These are phyloP conservation scores for Priocnemis perturbator DNA, from an alignment of 2,888 invertebrate genomes.

Conservation along the genomic window DNA sequence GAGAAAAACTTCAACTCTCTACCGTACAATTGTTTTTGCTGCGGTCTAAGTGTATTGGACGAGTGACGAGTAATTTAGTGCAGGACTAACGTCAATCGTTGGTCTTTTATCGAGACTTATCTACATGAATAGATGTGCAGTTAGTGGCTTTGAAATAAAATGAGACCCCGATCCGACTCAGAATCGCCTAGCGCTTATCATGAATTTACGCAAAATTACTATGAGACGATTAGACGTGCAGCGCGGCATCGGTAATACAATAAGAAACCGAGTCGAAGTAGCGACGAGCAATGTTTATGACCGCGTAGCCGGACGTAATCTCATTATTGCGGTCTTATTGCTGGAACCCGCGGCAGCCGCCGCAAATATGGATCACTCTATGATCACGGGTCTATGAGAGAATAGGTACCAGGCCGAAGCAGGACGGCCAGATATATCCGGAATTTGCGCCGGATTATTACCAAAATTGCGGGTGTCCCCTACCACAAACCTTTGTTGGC, in stretches of 20 bases:
- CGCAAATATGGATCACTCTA: slow-evolving; percentile 29
- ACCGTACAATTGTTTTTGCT: no score
- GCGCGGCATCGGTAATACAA: background rate
- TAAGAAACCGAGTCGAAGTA: slow-evolving; percentile 5
- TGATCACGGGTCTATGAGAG: slow-evolving; percentile 23
- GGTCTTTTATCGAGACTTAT: no score
- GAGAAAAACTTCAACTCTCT: no score
- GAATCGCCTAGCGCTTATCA: no score
- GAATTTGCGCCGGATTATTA: slow-evolving; percentile 47
- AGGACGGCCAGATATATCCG: slow-evolving; percentile 33
- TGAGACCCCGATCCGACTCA: no score
- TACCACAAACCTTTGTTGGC: slow-evolving; percentile 24
- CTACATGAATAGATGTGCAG: no score
- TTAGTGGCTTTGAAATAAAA: no score
- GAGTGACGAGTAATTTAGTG: no score
- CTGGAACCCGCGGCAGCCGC: slow-evolving; percentile 5
- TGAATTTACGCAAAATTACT: no score
- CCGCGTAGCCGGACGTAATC: background rate
- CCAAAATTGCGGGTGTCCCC: slow-evolving; percentile 35
- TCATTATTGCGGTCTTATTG: slow-evolving; percentile 10
- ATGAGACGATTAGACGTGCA: no score
- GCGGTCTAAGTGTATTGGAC: no score
- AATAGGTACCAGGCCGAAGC: slow-evolving; percentile 24
- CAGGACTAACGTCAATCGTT: no score
- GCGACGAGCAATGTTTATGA: slow-evolving; percentile 6